phyloP scores from a whole-genome alignment of 2,888 invertebrate genomes.

The Eurois occulta region DNA sequence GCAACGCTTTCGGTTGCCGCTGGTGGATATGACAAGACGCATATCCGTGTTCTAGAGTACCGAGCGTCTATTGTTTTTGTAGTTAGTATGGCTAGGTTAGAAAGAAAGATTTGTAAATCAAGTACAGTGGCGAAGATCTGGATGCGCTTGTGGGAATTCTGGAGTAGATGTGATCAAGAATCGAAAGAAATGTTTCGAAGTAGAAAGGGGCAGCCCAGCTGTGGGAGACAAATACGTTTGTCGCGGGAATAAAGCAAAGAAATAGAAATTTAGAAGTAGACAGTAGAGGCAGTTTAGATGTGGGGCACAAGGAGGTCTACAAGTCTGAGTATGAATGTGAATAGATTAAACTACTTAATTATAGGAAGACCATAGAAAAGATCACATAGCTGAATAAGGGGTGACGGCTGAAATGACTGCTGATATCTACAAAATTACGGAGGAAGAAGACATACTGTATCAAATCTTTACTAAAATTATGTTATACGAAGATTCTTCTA shows the following conservation, averaged over 20 bases:
- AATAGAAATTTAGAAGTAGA: not conserved
- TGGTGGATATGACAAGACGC: constrained; percentile 70
- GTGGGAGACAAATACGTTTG: accelerated
- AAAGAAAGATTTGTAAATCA: not conserved
- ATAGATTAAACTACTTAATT: too few species aligned
- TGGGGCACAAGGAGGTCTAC: not conserved
- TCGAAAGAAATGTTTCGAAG: not conserved
- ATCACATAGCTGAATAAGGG: too few species aligned
- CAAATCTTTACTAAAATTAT: too few species aligned
- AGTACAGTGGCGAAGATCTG: not conserved
- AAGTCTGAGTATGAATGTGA: not conserved
- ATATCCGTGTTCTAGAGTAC: constrained; percentile 70
- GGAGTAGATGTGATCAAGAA: not conserved
- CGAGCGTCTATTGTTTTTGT: constrained; percentile 43
- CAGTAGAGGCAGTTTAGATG: not conserved
- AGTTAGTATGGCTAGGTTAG: not conserved
- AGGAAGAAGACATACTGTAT: too few species aligned
- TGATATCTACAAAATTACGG: too few species aligned
- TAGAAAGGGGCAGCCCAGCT: not conserved
- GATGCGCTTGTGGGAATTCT: not conserved
- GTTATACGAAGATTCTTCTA: too few species aligned
- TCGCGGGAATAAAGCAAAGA: not conserved
- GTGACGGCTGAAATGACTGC: too few species aligned
- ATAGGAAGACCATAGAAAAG: not conserved
- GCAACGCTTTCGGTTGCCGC: constrained; percentile 66